Evolutionary conservation across 2,888 invertebrate species (phyloP), one percentile per base, ranked within the genome.

Genomic region (Agonopterix heracliana): DNA sequence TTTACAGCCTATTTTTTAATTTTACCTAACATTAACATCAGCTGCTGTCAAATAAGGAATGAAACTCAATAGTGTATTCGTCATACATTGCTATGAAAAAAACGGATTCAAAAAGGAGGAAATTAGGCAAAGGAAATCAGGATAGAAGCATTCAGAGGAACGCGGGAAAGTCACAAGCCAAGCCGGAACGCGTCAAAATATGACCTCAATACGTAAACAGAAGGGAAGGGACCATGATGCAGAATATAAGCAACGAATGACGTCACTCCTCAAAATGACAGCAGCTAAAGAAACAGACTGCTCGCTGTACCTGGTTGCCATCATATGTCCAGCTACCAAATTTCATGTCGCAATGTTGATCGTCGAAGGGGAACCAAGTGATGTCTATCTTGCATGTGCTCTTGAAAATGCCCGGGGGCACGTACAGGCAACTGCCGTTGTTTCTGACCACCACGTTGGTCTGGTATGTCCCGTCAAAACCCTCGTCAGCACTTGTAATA

Each of bases 341-440:
- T 94, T 99, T 98, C 96, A 99, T 97, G 90, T 96, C 95, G 92
- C 99, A 99, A 90, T 95, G 95, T 93, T 99, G 99, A 91, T 99
- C 98, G 92, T 99, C 99, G 92, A 99, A 99, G 89, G 99, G 99
- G 93, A 99, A 99, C 98, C 98, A 99, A 89, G 98, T 98, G 94
- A 99, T 99, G 93, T 99, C 98, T 91, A 99, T 99, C 93, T 97
- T 97, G 94, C 99, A 99, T 91, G 98, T 99, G 93, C 98, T 98
- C 94, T 98, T 98, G 94, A 99, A 98, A 92, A 99, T 98, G 90
- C 98, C 98, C 87, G 99, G 99, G 83, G 99, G 99, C 90, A 99
- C 96, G 94, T 98, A 98, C 91, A 97, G 94, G 92, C 98, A 97
- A 92, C 95, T 95, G 91, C 99, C 99, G 93, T 97, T 97, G 93